Percentiles rank a stretch among this genome's conserved stretches.
Conservation (phyloP, 2,797 vertebrate species). For the Myripristis murdjan region DNA sequence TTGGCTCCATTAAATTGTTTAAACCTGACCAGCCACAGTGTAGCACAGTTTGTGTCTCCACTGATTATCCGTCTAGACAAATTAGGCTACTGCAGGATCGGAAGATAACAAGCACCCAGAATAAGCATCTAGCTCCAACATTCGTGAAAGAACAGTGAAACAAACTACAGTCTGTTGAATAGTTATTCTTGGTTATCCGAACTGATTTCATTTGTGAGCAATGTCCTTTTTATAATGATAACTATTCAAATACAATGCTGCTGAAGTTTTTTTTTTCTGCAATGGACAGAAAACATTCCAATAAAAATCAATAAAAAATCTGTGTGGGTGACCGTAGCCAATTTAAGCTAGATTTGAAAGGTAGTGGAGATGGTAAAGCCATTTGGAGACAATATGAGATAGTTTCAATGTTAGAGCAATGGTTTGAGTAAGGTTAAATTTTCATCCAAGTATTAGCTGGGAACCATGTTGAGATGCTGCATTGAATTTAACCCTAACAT, state of each 20-base stretch:
- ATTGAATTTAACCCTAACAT: background rate
- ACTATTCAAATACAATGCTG: too few species aligned
- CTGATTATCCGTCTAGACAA: conserved; percentile 28
- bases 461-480: too few species aligned
- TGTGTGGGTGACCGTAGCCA: background rate
- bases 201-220: too few species aligned
- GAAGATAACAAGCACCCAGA: conserved; percentile 11
- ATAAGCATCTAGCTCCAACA: conserved; percentile 4
- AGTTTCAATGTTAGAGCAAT: too few species aligned
- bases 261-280: background rate
- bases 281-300: conserved; percentile 13
- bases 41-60: conserved; percentile 1
- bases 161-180: background rate
- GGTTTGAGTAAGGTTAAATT: too few species aligned
- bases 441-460: too few species aligned
- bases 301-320: conserved; percentile 16
- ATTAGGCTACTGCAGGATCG: conserved; percentile 32
- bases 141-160: conserved; percentile 7
- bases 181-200: too few species aligned
- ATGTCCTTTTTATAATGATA: too few species aligned
- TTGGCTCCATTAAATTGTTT: conserved; percentile 9
- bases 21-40: conserved; percentile 15
- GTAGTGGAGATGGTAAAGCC: background rate
- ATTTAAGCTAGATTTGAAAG: background rate
- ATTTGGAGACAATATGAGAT: too few species aligned